phyloP scores from a whole-genome alignment of 2,888 invertebrate genomes.

The Notocelia uddmanniana region DNA sequence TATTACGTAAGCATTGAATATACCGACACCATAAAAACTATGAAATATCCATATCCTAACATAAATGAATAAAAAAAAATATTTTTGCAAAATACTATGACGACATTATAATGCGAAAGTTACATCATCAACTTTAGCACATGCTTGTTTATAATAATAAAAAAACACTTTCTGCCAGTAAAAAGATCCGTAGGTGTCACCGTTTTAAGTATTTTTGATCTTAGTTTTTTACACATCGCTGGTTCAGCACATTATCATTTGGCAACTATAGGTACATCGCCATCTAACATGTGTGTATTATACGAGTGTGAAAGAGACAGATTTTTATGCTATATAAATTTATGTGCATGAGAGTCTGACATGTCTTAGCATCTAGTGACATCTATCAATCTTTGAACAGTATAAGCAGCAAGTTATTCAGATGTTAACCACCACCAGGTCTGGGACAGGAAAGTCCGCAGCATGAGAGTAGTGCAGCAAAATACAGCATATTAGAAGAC shows the following conservation, averaged over 20 bases:
- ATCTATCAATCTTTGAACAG: slow-evolving; percentile 22
- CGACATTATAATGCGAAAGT: not conserved
- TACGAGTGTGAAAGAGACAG: slow-evolving; percentile 9
- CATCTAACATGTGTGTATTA: not conserved
- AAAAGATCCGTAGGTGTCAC: slow-evolving; percentile 23
- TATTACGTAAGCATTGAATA: not conserved
- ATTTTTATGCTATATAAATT: not conserved
- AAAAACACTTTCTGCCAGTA: slow-evolving; percentile 1
- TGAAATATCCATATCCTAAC: not conserved
- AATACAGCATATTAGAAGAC: slow-evolving; percentile 1
- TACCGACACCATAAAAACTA: slow-evolving; percentile 2
- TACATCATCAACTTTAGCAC: slow-evolving; percentile 10
- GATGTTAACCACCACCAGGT: slow-evolving; percentile 27
- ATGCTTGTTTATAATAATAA: slow-evolving; percentile 19
- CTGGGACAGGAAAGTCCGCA: slow-evolving; percentile 17
- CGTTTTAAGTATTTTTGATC: not conserved
- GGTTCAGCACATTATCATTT: not conserved
- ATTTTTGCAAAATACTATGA: not conserved
- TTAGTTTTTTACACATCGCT: not conserved
- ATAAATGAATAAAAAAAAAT: not conserved
- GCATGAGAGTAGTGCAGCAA: slow-evolving; percentile 18
- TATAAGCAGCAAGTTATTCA: slow-evolving; percentile 7
- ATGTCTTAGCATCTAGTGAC: not conserved
- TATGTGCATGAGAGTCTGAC: not conserved
- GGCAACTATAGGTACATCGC: not conserved